Conservation (phyloP, 1,140 invertebrate genomes). For the Bombus superbus region DNA sequence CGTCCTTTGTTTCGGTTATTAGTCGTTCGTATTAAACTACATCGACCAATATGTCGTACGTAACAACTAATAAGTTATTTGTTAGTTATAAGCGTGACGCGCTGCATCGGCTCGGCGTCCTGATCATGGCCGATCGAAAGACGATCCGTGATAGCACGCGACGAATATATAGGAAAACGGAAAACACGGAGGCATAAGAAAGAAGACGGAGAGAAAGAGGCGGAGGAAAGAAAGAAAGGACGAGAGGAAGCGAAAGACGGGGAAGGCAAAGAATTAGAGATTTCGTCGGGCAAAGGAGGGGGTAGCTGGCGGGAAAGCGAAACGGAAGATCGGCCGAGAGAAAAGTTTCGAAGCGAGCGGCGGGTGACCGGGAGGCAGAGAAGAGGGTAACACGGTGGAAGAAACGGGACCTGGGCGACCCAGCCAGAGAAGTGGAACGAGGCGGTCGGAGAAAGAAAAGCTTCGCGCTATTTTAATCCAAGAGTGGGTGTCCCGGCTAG, state of each 20-base stretch:
- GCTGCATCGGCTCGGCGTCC: too few relatives aligned
- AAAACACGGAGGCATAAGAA: background rate
- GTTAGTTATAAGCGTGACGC: too few relatives aligned
- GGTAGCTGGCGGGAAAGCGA: background rate
- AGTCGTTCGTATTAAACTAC: too few relatives aligned
- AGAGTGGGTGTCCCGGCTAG: slow-evolving; percentile 55
- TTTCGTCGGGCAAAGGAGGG: background rate
- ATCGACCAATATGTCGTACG: too few relatives aligned
- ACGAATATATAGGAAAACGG: background rate
- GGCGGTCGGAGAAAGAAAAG: slow-evolving; percentile 10
- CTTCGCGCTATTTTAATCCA: slow-evolving; percentile 59
- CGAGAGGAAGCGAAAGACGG: too few relatives aligned
- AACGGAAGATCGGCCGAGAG: slow-evolving; percentile 11
- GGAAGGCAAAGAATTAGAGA: slow-evolving; percentile 6
- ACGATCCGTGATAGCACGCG: too few relatives aligned
- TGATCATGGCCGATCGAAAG: too few relatives aligned
- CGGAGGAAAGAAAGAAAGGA: accelerated
- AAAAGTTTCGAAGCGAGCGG: slow-evolving; percentile 13
- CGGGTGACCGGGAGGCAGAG: background rate
- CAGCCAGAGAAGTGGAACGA: background rate
- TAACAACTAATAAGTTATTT: too few relatives aligned
- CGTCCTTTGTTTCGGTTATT: too few relatives aligned
- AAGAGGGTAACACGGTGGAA: slow-evolving; percentile 4
- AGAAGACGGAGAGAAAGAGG: too few relatives aligned
- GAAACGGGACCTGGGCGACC: background rate